A percentile compares a stretch with the other conserved stretches of the same genome.
Conservation (phyloP, 2,888 invertebrate genomes). For the Cantharis rustica region DNA sequence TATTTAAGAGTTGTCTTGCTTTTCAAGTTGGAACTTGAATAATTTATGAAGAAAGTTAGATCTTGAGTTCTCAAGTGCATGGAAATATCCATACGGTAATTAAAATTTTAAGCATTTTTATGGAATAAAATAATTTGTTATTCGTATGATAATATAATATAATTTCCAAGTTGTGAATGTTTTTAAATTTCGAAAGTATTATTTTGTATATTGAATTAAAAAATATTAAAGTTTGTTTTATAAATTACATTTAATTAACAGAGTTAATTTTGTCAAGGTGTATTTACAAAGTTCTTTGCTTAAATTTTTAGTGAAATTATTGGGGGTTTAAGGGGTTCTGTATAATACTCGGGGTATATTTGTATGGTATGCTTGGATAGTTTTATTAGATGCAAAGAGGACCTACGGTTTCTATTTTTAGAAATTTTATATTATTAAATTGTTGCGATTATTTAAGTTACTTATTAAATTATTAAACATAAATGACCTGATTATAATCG, state of each 20-base stretch:
- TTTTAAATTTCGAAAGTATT: neutral
- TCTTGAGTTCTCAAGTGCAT: neutral
- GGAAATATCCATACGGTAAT: neutral
- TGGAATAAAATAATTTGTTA: neutral
- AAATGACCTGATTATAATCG: neutral
- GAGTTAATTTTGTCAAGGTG: too few relatives aligned
- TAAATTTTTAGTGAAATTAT: too few relatives aligned
- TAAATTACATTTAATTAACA: too few relatives aligned
- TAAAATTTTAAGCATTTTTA: neutral
- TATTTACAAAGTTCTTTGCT: too few relatives aligned
- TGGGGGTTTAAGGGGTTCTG: too few relatives aligned
- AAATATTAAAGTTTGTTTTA: neutral
- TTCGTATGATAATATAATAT: neutral
- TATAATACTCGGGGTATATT: too few relatives aligned
- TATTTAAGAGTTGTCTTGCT: neutral
- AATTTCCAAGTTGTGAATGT: neutral
- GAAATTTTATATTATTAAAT: too few relatives aligned
- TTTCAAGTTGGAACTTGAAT: neutral
- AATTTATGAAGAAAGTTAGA: neutral
- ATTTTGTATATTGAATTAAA: neutral
- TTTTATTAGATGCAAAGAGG: too few relatives aligned
- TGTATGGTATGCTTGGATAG: too few relatives aligned
- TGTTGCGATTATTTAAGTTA: neutral
- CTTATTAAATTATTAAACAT: neutral
- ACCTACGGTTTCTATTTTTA: too few relatives aligned